Evolutionary conservation across 2,113 vertebrate species (phyloP).

Genomic region (Bothrops jararaca): DNA sequence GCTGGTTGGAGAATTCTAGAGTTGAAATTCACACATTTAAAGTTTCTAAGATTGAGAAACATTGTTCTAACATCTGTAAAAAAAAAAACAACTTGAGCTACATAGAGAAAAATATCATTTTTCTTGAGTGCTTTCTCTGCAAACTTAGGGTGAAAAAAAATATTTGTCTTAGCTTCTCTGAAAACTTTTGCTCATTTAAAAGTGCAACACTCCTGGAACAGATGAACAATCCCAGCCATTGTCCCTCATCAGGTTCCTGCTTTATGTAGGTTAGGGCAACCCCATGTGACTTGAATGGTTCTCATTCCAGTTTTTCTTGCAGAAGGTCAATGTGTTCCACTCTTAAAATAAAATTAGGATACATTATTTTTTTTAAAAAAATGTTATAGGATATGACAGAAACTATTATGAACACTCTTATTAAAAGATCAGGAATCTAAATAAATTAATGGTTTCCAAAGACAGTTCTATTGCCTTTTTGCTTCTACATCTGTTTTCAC

Average conservation of each 20-base stretch:
- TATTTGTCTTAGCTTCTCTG: neutral
- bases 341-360: neutral
- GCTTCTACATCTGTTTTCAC: conserved; percentile 26
- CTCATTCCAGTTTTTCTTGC: neutral
- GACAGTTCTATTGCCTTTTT: conserved; percentile 42
- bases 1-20: neutral
- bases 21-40: neutral
- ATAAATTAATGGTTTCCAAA: conserved; percentile 17
- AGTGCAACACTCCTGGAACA: neutral
- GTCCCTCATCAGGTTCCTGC: neutral
- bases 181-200: neutral
- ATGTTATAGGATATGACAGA: neutral
- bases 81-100: neutral
- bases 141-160: neutral
- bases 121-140: neutral
- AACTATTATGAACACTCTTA: neutral
- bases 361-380: neutral
- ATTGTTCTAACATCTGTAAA: neutral
- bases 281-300: neutral
- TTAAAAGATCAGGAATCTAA: neutral
- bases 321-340: neutral
- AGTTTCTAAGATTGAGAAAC: neutral
- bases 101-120: neutral
- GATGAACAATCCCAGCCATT: neutral
- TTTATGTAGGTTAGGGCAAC: neutral